Evolutionary conservation across 2,888 invertebrate genomes (phyloP), one percentile per base, ranked within the genome.

Genomic region (Nomada hirtipes): DNA sequence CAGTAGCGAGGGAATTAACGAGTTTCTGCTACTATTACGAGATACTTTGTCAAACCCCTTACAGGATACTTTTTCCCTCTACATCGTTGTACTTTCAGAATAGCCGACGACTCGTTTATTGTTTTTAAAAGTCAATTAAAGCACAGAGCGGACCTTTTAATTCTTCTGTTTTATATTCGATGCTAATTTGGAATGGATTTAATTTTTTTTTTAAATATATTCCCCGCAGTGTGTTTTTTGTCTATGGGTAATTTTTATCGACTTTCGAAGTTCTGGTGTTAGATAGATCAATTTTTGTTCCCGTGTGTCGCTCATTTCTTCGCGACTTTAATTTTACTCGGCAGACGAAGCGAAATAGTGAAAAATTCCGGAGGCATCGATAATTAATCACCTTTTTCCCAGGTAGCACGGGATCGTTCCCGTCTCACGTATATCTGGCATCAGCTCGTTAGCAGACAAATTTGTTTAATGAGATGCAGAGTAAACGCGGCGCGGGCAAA

Each of bases 401-500:
- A 9, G 52, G 29, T 10, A 26, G 4, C 13, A 15, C n/a, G 29
- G n/a, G 13, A 52, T 36, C 20, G 1, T 11, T 15, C 44, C 3
- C 36, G 2, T 29, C 3, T 4, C 29, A 11, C 9, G 13, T 2
- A 23, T 64, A 55, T 68, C 65, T 26, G 53, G 20, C 23, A 29
- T 76, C 59, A 50, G 57, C 55, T 63, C 57, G 76, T 73, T 76
- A 76, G 44, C 59, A 42, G 65, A 42, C 57, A 74, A 74, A 77
- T 77, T 77, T 74, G 64, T 73, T 60, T 64, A 73, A 57, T 74
- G 59, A 59, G 20, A 65, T 59, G 23, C 47, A 65, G 59, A 52
- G 76, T 64, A 77, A 77, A 77, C 76, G 74, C 52, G 13, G 42
- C 2, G 13, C 15, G 26, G 55, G 61, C 55, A 63, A 73, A 47